phyloP scores from a whole-genome alignment of 2,113 vertebrate species.

The Ovibos moschatus region DNA sequence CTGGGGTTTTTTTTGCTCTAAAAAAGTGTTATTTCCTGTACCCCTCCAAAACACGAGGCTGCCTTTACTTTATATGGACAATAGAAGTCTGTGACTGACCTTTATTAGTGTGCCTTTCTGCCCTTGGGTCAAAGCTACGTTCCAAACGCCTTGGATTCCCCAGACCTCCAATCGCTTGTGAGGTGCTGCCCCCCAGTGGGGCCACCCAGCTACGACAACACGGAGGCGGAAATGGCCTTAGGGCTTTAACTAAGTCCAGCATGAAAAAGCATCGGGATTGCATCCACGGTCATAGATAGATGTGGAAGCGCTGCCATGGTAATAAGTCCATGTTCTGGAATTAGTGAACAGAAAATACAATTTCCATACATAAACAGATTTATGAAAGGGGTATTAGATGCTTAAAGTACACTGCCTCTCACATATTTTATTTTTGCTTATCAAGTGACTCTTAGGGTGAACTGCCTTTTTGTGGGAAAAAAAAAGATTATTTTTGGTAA shows the following conservation, averaged over 20 bases:
- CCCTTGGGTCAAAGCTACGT: not conserved
- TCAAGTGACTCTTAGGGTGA: not conserved
- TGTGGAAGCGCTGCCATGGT: not conserved
- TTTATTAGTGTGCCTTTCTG: not conserved
- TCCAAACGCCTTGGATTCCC: not conserved
- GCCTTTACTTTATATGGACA: constrained; percentile 55
- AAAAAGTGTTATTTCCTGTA: not conserved
- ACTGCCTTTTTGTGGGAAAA: not conserved
- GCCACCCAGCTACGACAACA: accelerated
- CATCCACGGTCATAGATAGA: not conserved
- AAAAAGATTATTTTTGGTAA: not conserved
- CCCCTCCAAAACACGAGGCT: not conserved
- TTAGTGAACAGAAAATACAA: not conserved
- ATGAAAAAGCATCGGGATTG: not conserved
- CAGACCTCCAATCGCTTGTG: not conserved
- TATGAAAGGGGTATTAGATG: not conserved
- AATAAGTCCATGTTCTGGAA: not conserved
- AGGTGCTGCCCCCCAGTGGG: constrained; percentile 60
- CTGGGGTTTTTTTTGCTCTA: not conserved
- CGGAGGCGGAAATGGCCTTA: accelerated
- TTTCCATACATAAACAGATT: not conserved
- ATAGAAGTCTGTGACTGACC: not conserved
- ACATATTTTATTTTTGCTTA: not conserved
- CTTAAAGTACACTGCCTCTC: not conserved
- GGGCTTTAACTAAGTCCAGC: not conserved